Conservation (phyloP, 2,888 invertebrate genomes). For the Nephrotoma flavescens region DNA sequence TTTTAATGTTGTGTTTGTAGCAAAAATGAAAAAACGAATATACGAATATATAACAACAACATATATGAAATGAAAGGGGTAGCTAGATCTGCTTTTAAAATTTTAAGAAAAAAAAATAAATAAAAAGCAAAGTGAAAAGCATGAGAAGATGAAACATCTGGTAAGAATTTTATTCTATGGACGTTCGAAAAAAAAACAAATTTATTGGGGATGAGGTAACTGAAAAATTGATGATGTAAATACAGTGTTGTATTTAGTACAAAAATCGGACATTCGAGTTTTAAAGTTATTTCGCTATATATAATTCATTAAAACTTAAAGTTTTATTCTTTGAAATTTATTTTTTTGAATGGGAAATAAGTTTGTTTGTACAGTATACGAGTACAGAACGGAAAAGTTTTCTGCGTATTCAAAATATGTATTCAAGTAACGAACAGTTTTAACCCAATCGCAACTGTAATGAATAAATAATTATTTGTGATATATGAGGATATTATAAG, state of each 20-base stretch:
- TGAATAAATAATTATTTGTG: no score
- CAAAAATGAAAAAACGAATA: background rate
- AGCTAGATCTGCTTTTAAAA: background rate
- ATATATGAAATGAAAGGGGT: background rate
- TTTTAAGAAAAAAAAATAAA: background rate
- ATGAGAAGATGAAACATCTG: constrained; percentile 5
- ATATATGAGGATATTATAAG: no score
- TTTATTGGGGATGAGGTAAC: background rate
- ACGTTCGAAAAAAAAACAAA: background rate
- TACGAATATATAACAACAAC: background rate
- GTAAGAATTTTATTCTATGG: background rate
- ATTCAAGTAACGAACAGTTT: no score
- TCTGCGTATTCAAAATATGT: no score
- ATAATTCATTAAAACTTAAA: background rate
- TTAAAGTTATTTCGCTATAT: background rate
- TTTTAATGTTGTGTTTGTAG: background rate
- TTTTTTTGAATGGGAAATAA: no score
- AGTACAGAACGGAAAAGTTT: no score
- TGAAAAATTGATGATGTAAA: background rate
- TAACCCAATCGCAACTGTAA: no score
- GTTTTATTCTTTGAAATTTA: background rate
- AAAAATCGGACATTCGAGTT: background rate
- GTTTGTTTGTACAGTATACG: no score
- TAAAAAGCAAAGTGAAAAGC: background rate
- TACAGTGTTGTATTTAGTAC: background rate